Percentiles rank a stretch among this genome's conserved stretches.
Evolutionary conservation across 2,888 invertebrate species (phyloP).

Genomic region (Mythimna ferrago): DNA sequence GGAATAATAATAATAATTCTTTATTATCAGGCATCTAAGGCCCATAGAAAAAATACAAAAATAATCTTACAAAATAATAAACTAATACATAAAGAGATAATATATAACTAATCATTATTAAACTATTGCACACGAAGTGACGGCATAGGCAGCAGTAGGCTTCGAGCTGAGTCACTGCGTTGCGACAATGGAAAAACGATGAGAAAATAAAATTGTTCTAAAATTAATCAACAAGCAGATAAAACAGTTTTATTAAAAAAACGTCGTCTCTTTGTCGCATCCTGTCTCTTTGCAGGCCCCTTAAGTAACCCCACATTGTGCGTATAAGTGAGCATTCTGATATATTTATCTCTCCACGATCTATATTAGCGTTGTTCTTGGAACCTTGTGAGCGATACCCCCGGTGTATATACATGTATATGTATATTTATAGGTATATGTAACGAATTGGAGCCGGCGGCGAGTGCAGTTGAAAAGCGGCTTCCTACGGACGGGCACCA

Average conservation of each 20-base stretch:
- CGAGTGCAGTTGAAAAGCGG: slow-evolving; percentile 65
- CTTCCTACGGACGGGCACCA: slow-evolving; percentile 65
- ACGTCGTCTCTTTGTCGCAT: background rate
- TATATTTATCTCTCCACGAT: slow-evolving; percentile 54
- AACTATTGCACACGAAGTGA: no score
- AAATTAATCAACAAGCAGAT: background rate
- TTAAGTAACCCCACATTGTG: slow-evolving; percentile 1
- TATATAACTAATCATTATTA: no score
- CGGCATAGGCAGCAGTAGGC: no score
- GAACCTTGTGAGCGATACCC: slow-evolving; percentile 50
- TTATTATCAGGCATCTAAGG: no score
- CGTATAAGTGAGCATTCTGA: slow-evolving; percentile 25
- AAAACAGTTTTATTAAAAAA: background rate
- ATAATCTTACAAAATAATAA: no score
- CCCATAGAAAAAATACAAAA: no score
- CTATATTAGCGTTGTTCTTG: slow-evolving; percentile 54
- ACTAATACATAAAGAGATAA: no score
- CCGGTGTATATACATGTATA: slow-evolving; percentile 8
- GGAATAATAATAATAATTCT: no score
- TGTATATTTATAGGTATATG: slow-evolving; percentile 53
- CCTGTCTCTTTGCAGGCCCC: background rate
- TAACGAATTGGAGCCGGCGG: slow-evolving; percentile 74
- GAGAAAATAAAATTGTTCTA: no score
- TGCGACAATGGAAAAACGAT: no score
- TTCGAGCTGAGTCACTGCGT: no score